A percentile compares a stretch with the other conserved stretches of the same genome.
Conservation (phyloP, 2,797 vertebrate species). For the Peromyscus nudipes region DNA sequence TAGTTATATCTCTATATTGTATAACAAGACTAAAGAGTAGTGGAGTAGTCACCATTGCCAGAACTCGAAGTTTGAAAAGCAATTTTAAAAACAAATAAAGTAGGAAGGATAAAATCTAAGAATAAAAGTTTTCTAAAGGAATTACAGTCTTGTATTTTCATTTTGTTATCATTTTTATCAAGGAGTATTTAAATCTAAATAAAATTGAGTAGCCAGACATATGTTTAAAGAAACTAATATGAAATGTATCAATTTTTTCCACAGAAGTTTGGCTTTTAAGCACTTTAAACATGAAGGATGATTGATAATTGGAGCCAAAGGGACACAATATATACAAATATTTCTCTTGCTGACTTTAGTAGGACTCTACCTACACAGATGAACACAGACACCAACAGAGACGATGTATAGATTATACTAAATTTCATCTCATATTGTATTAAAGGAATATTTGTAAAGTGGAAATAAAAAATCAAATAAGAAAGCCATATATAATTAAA, state of each 20-base stretch:
- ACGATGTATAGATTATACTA: background rate
- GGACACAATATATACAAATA: background rate
- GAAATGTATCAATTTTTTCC: background rate
- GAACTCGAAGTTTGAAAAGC: background rate
- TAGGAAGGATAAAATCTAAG: background rate
- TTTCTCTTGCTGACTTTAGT: background rate
- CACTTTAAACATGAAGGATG: background rate
- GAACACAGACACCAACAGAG: background rate
- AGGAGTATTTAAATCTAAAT: background rate
- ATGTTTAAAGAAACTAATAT: background rate
- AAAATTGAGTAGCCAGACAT: background rate
- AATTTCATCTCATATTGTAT: background rate
- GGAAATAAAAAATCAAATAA: background rate
- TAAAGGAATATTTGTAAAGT: background rate
- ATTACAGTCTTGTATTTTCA: background rate
- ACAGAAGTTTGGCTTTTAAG: background rate
- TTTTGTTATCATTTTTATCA: background rate
- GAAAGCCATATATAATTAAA: background rate
- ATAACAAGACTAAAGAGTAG: background rate
- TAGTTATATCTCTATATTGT: background rate
- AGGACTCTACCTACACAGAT: background rate
- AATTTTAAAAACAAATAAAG: background rate
- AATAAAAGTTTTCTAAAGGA: background rate
- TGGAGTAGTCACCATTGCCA: background rate
- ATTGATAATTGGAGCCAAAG: background rate